Conservation (phyloP, 1,140 invertebrate species). For the Neocloeon triangulifer region DNA sequence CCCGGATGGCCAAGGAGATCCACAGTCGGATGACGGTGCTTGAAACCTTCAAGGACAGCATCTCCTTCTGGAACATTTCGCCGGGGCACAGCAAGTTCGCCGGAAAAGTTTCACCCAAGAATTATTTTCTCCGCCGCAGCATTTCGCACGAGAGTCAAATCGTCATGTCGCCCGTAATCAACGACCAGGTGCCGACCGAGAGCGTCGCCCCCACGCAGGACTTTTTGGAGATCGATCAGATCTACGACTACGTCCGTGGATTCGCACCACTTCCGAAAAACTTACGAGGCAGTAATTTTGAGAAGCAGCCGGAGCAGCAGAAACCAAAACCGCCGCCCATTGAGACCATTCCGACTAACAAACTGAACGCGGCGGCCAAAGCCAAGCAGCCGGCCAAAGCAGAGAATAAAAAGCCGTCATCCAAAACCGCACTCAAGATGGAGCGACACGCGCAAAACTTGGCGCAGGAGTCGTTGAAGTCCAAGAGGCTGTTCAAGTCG, state of each 20-base stretch:
- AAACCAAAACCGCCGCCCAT: slow-evolving; percentile 74
- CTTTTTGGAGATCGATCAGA: slow-evolving; percentile 90
- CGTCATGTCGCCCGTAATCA: slow-evolving; percentile 17
- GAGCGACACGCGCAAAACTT: neutral
- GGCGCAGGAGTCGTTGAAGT: neutral
- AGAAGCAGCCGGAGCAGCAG: slow-evolving; percentile 17
- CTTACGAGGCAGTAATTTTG: slow-evolving; percentile 23
- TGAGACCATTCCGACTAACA: slow-evolving; percentile 71
- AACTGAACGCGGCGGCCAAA: slow-evolving; percentile 17
- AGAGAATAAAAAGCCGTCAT: slow-evolving; percentile 40
- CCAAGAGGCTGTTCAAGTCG: neutral
- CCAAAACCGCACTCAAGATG: too few species aligned
- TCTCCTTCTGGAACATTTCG: too few species aligned
- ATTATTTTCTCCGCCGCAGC: slow-evolving; percentile 40
- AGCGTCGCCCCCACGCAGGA: slow-evolving; percentile 39
- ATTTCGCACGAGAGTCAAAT: slow-evolving; percentile 25
- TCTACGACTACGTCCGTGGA: slow-evolving; percentile 86
- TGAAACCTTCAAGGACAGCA: too few species aligned
- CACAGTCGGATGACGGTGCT: too few species aligned
- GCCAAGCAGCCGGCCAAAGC: slow-evolving; percentile 21
- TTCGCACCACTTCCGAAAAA: slow-evolving; percentile 71
- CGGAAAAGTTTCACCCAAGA: too few species aligned
- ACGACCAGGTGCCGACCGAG: slow-evolving; percentile 17
- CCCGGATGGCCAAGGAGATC: slow-evolving; percentile 51
- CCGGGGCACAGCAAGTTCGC: too few species aligned